These are phyloP conservation scores for Drosophila testacea DNA, from an alignment of 2,888 invertebrate species.

Conservation along the genomic window DNA sequence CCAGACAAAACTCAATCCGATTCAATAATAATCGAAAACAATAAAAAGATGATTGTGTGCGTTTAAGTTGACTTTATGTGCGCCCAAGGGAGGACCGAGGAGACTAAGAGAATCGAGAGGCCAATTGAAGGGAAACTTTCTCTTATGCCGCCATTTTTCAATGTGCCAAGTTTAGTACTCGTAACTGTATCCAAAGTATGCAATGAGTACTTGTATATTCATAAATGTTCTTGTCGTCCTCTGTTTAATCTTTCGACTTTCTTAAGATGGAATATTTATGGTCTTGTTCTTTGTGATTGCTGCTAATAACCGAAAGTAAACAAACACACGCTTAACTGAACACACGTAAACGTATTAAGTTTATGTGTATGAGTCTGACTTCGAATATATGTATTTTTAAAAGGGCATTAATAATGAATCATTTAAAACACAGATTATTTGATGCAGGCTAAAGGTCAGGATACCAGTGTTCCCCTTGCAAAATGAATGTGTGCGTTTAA, in stretches of 20 bases:
- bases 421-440: slow-evolving; percentile 57
- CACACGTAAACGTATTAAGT: slow-evolving; percentile 41
- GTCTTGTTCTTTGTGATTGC: slow-evolving; percentile 18
- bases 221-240: slow-evolving; percentile 7
- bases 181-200: slow-evolving; percentile 12
- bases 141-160: slow-evolving; percentile 18
- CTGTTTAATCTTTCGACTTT: slow-evolving; percentile 18
- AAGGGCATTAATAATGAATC: slow-evolving; percentile 55
- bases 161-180: slow-evolving; percentile 22
- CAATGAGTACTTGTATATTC: slow-evolving; percentile 4
- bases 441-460: slow-evolving; percentile 46
- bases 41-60: slow-evolving; percentile 76
- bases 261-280: slow-evolving; percentile 18
- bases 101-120: neutral
- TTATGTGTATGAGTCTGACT: neutral
- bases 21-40: slow-evolving; percentile 81
- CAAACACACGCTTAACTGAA: slow-evolving; percentile 35
- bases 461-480: slow-evolving; percentile 20
- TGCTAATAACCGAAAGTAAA: slow-evolving; percentile 57
- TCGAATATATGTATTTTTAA: slow-evolving; percentile 29
- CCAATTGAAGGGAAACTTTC: slow-evolving; percentile 11
- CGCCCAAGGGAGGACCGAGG: slow-evolving; percentile 13
- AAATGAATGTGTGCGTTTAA: neutral
- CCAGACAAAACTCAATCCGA: slow-evolving; percentile 49
- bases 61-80: slow-evolving; percentile 51